Percentiles rank a stretch among this genome's conserved stretches.
Conservation (phyloP, 2,888 invertebrate genomes). For the Aphidius colemani region DNA sequence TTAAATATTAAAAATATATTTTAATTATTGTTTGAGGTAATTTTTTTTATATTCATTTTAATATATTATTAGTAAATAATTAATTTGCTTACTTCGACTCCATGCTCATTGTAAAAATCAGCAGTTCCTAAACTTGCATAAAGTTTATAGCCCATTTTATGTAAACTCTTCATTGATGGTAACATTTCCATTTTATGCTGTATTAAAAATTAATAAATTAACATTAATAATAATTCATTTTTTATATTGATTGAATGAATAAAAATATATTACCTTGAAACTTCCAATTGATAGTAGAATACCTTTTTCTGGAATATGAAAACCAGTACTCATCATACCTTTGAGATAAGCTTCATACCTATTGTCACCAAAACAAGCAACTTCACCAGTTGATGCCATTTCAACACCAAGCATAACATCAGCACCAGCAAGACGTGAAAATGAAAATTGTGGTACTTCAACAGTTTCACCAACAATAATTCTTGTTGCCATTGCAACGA, state of each 20-base stretch:
- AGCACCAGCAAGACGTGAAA: constrained; percentile 92
- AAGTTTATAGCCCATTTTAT: constrained; percentile 91
- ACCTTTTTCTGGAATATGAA: constrained; percentile 90
- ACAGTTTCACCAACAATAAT: constrained; percentile 87
- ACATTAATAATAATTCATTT: constrained; percentile 13
- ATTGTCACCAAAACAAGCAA: constrained; percentile 99
- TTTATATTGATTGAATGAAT: constrained; percentile 5
- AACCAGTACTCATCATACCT: constrained; percentile 97
- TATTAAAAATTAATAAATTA: constrained; percentile 45
- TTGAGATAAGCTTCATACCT: constrained; percentile 97
- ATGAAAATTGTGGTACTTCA: constrained; percentile 97
- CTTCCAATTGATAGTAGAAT: constrained; percentile 96
- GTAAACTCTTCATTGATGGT: constrained; percentile 78
- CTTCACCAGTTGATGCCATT: constrained; percentile 99
- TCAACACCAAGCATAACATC: constrained; percentile 98
- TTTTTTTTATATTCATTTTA: too few relatives aligned
- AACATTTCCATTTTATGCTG: constrained; percentile 92
- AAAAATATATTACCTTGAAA: constrained; percentile 74
- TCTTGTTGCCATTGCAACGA: constrained; percentile 95
- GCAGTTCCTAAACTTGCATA: constrained; percentile 99
- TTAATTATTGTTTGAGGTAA: too few relatives aligned
- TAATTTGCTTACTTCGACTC: constrained; percentile 75
- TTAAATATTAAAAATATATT: too few relatives aligned
- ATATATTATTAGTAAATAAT: not conserved
- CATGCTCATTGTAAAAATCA: constrained; percentile 94